Base-by-base conservation (phyloP, 1,140 invertebrate species). In the Orchesella cincta region DNA sequence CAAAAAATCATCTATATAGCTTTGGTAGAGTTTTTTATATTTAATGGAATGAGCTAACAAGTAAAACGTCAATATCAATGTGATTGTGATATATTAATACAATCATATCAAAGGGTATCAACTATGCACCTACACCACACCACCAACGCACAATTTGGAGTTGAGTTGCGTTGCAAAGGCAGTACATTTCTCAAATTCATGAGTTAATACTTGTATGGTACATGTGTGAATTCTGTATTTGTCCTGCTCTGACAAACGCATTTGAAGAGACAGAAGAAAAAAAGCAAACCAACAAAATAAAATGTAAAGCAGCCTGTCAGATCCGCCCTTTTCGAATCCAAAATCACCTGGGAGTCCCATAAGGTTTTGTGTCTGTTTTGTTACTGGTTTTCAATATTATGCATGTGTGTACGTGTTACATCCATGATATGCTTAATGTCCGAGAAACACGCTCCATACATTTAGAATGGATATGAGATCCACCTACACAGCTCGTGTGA, bases 281-380 rank as follows among this genome's bases (percentile, higher is more conserved):
- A 57, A 57, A 57, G 14, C 8, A 20, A 46, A 46, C 8, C 39
- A 20, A 46, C 8, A 46, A 46, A 46, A 46, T 12, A 20, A 26
- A 57, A 57, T 57, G 52, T 57, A 57, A 57, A 57, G 23, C 52
- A 57, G 52, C 23, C 52, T 57, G 52, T 57, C 52, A 57, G 52
- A 18, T 57, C 52, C 52, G 52, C 52, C 52, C 52, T 57, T 57
- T 57, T 57, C 52, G 12, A 57, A 57, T 57, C 23, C 52, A 23
- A n/a, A 57, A 57, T 57, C 52, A 57, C 52, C 52, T 57, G 52
- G 52, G 52, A 57, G 52, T 57, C 52, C 52, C 52, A 57, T 26
- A n/a, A n/a, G 52, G 52, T 23, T 57, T n/a, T n/a, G n/a, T 46
- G 39, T 46, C 39, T 46, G 8, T 46, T 46, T 46, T 20, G 8